Evolutionary conservation across 1,140 invertebrate species (phyloP).

Genomic region (Steinernema khuongi): DNA sequence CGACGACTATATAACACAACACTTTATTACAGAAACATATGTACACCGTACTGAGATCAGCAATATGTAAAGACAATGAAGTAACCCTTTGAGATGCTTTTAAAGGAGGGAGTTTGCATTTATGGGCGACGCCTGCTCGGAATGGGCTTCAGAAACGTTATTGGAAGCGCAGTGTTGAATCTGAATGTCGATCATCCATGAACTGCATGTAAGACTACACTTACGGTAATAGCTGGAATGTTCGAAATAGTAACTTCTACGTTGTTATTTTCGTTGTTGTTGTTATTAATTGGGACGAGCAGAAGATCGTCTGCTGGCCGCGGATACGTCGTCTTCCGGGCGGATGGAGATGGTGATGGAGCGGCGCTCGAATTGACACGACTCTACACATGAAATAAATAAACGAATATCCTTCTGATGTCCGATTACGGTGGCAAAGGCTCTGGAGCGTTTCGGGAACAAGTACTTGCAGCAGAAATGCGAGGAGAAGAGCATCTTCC

Average conservation of each 20-base stretch:
- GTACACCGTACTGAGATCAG: constrained; percentile 8
- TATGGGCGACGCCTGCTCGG: background rate
- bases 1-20: no score
- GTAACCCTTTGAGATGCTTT: background rate
- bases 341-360: background rate
- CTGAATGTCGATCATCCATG: background rate
- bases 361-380: background rate
- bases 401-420: background rate
- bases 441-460: background rate
- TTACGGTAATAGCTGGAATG: constrained; percentile 3
- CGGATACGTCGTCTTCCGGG: background rate
- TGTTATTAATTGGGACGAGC: background rate
- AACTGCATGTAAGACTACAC: background rate
- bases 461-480: constrained; percentile 13
- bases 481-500: constrained; percentile 59
- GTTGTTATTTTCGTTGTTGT: background rate
- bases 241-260: background rate
- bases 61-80: background rate
- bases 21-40: no score
- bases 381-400: background rate
- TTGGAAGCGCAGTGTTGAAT: background rate
- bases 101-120: constrained; percentile 1
- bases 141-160: background rate
- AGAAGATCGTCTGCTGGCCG: background rate
- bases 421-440: background rate